Evolutionary conservation across 23 tunicate genomes (phyloP), one percentile per base, ranked within the genome.

Genomic region (Diplosoma virens): DNA sequence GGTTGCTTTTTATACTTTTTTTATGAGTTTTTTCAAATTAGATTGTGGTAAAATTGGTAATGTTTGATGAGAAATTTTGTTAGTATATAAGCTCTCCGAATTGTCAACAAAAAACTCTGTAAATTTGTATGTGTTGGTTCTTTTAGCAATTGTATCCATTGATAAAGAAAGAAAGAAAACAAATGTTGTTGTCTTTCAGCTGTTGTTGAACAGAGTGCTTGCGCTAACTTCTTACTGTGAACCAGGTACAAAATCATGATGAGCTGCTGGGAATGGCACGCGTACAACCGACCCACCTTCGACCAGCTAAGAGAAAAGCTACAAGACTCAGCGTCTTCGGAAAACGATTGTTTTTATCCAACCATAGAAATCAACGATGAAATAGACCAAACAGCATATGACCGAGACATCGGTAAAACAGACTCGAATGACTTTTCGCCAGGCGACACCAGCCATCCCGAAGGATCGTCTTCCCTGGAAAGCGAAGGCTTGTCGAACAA

Each of bases 201-300:
- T 7, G 50, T 41, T 14, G 50, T 41, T 7, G 14, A 41, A 41
- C 9, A 7, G 9, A 14, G 14, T 41, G 9, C 14, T 7, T 41
- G 50, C 11, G 14, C 14, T 41, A 9, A 41, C 14, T 41, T 9
- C 50, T 41, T 41, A 41, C 30, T n/a, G 23, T n/a, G n/a, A n/a
- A n/a, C n/a, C 5, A 90, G 97, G 23, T 90, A 90, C 60, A 21
- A 25, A n/a, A 73, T 90, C 3, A 90, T 90, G 97, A 37, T 45
- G 59, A 46, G 67, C 28, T 90, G 97, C 65, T 90, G 97, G 97
- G 37, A 75, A 9, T 90, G 97, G 97, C 32, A 21, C 20, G 75
- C 97, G 14, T 55, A 41, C 9, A 66, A 84, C 6, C 77, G 97
- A 16, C 97, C 97, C 16, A 61, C 82, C 23, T 90, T 90, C 67